phyloP scores from a whole-genome alignment of 2,888 invertebrate species.

The Erynnis tages region DNA sequence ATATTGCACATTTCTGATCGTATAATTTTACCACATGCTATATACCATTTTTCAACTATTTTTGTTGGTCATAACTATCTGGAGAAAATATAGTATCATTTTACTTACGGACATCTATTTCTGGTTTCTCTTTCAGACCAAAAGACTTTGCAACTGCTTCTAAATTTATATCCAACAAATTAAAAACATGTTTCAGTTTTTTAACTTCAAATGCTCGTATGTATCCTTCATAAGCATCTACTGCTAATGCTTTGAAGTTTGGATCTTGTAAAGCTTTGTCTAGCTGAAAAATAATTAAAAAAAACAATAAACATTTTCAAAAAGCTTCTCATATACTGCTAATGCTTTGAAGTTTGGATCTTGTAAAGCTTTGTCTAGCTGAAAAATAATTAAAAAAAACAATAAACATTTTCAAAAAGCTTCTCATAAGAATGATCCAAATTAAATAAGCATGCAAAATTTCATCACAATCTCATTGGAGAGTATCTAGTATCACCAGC shows the following conservation, averaged over 20 bases:
- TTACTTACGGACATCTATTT: constrained; percentile 91
- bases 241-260: constrained; percentile 93
- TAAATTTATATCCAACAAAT: constrained; percentile 93
- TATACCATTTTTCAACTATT: too few species aligned
- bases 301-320: too few species aligned
- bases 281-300: constrained; percentile 84
- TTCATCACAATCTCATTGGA: too few species aligned
- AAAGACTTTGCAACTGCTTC: constrained; percentile 93
- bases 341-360: constrained; percentile 94
- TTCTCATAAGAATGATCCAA: too few species aligned
- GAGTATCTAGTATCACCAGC: too few species aligned
- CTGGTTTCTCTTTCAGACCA: constrained; percentile 95
- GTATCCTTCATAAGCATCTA: constrained; percentile 97
- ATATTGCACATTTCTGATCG: too few species aligned
- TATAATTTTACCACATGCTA: too few species aligned
- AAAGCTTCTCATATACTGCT: constrained; percentile 96
- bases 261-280: constrained; percentile 94
- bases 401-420: too few species aligned
- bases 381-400: constrained; percentile 62
- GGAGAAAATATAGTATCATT: too few species aligned
- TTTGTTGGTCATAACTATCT: too few species aligned
- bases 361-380: constrained; percentile 94
- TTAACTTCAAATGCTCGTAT: constrained; percentile 98
- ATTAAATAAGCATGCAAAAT: too few species aligned
- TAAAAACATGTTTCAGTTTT: constrained; percentile 95